Evolutionary conservation across 2,888 invertebrate genomes (phyloP), one percentile per base, ranked within the genome.

Genomic region (Cartodere bifasciata): DNA sequence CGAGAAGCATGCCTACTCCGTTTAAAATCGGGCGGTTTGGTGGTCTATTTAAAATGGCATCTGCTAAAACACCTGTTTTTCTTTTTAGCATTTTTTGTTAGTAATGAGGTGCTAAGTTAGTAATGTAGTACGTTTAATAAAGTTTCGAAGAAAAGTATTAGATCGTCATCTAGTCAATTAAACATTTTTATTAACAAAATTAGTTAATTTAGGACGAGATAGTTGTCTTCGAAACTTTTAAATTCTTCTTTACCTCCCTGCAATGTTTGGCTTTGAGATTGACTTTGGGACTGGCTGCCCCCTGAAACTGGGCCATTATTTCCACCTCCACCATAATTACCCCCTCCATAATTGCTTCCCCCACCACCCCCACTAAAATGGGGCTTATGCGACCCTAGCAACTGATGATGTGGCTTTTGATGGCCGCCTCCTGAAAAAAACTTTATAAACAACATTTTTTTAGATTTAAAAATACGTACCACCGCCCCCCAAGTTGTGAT

Each of bases 401-500:
- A 15, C 14, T 17, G 10, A 10, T 17, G 24, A 4, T 10, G 7
- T 7, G 20, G 20, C 7, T 20, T 29, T 38, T 41, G 34, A 7
- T 24, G 30, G 2, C 33, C 37, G 12, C 32, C 41, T 13, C 24
- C 24, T 7, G n/a, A n/a, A 31, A 28, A 24, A 15, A 22, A 16
- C 32, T 28, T n/a, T n/a, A n/a, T n/a, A n/a, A n/a, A n/a, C n/a
- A n/a, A n/a, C n/a, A n/a, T n/a, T n/a, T 33, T 26, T 11, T 31
- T 32, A 16, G 34, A 35, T 24, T 24, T 37, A 16, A 36, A 28
- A 3, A 30, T 32, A 16, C 31, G 26, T 2, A 11, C 37, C 40
- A 37, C 9, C 38, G 35, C 15, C 36, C 34, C 4, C 44, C 42
- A 2, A n/a, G n/a, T n/a, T n/a, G n/a, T n/a, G n/a, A n/a, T n/a